Base-by-base conservation (phyloP, 2,888 invertebrate genomes). In the Altica lythri region DNA sequence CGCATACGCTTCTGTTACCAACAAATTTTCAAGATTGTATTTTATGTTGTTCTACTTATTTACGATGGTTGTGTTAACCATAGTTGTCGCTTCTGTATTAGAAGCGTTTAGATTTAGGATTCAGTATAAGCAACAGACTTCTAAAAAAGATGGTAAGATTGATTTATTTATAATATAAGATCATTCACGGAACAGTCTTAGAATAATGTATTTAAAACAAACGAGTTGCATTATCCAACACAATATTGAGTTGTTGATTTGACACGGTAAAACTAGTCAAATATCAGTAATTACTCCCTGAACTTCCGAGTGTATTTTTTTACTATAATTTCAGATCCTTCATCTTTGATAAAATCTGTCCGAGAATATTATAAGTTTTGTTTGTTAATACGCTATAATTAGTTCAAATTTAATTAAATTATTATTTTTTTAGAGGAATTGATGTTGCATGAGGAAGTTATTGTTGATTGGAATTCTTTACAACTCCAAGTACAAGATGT, bases 41-140 rank as follows among this genome's bases (percentile, higher is more conserved):
- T 93, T 94, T 72, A 93, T 93, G 89, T 79, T 84, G 29, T 94
- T 93, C 78, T 93, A 92, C 75, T 78, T 94, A 43, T 87, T 90
- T 67, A 93, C 91, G 47, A 92, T 93, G 92, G 90, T 89, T 56
- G 91, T 94, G n/a, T 78, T 94, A 67, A 92, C 91, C 0, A 92
- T 93, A 56, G 90, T 93, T 44, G 91, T 93, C 14, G 92, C 93
- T 10, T 91, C 91, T 67, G 91, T 94, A 59, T 77, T 93, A 60
- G 93, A 93, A 75, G 90, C 92, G 2, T 93, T 93, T 77, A 78
- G 92, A 45, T 93, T 93, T 76, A 79, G 92, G 61, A 93, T 93
- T 72, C 90, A 92, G 74, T 93, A 92, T 76, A 89, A 92, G 72
- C 79, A 87, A 48, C 86, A 88, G 68, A 90, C 92, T 54, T 85